These are phyloP conservation scores for Eupithecia pulchellata DNA, from an alignment of 2,888 invertebrate species.

Conservation along the genomic window DNA sequence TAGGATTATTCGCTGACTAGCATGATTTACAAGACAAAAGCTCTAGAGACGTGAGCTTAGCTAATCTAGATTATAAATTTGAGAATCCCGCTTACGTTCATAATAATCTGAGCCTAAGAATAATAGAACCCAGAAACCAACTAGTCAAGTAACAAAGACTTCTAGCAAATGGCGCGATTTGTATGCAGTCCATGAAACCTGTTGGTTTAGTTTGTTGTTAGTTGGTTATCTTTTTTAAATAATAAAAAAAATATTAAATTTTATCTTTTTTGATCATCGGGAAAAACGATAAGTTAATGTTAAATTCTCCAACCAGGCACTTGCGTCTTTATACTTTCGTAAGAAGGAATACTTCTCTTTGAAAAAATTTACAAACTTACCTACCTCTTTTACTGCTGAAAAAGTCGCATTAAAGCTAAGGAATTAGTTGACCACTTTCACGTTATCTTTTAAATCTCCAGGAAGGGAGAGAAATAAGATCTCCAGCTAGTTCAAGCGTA, in stretches of 20 bases:
- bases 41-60: not conserved
- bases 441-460: not conserved
- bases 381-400: not conserved
- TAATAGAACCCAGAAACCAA: not conserved
- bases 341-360: too few relatives aligned
- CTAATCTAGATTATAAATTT: not conserved
- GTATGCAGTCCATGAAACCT: conserved; percentile 1
- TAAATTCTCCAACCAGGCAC: too few relatives aligned
- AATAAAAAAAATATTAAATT: too few relatives aligned
- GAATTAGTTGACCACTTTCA: not conserved
- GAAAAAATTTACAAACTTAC: too few relatives aligned
- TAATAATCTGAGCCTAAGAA: not conserved
- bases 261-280: too few relatives aligned
- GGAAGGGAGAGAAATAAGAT: not conserved
- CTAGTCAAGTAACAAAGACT: not conserved
- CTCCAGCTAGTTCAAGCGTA: not conserved
- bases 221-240: not conserved
- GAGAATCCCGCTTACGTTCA: not conserved
- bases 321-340: too few relatives aligned
- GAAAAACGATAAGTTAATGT: too few relatives aligned
- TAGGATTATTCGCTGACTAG: not conserved
- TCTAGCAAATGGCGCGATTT: not conserved
- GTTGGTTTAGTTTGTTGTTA: not conserved
- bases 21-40: not conserved
- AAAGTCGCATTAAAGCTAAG: not conserved